Percentiles rank a stretch among this genome's conserved stretches.
These are phyloP conservation scores for Orthonychiurus folsomi DNA, from an alignment of 2,888 invertebrate genomes.

Conservation along the genomic window DNA sequence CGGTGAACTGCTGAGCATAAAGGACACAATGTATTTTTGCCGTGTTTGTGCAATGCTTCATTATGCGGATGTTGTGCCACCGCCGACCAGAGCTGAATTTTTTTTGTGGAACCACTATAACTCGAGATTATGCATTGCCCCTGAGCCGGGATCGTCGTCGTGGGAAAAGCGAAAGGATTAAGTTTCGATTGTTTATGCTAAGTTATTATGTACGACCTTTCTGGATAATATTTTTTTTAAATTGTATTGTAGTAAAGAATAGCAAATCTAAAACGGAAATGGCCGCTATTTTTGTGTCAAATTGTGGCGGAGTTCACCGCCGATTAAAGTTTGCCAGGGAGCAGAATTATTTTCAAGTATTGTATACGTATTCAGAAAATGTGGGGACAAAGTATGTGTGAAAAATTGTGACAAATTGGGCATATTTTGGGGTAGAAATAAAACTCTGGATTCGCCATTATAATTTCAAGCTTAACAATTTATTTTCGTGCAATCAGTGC, in stretches of 20 bases:
- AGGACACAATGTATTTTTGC: conserved; percentile 35
- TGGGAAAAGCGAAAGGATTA: too few species aligned
- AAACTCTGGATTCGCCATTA: too few species aligned
- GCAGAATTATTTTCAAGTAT: conserved; percentile 74
- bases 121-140: neutral
- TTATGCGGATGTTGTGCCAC: conserved; percentile 20
- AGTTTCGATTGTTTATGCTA: too few species aligned
- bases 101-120: neutral
- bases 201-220: too few species aligned
- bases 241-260: too few species aligned
- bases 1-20: conserved; percentile 27
- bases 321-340: conserved; percentile 78
- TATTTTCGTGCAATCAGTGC: too few species aligned
- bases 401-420: too few species aligned
- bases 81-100: neutral
- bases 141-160: too few species aligned
- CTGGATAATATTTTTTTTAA: too few species aligned
- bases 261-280: conserved; percentile 31
- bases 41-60: conserved; percentile 35
- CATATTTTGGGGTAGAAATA: too few species aligned
- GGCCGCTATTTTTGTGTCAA: conserved; percentile 36
- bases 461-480: too few species aligned
- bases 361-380: conserved; percentile 86
- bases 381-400: conserved; percentile 75
- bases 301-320: conserved; percentile 27